Base-by-base conservation (phyloP, 1,140 invertebrate genomes). In the Cephus cinctus region DNA sequence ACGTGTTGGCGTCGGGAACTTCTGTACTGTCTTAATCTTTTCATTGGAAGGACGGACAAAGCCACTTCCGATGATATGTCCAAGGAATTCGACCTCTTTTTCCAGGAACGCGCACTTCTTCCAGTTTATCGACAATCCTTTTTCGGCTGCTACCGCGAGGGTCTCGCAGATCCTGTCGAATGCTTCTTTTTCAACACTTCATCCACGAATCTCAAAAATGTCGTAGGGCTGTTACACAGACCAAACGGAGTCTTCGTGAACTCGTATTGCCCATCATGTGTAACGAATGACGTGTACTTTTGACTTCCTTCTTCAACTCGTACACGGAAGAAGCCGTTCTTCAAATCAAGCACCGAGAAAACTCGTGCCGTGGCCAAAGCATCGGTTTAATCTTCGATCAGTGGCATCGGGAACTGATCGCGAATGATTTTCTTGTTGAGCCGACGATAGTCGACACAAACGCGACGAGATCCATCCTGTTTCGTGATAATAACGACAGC, bases 401-500 rank as follows among this genome's bases (percentile, higher is more conserved):
- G 14, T 16, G 52, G 52, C 27, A 51, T 19, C 19, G 52, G 34
- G 30, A 32, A 38, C 2, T 31, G 52, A n/a, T 43, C 31, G 2
- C 23, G 8, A 3, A 36, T 27, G 12, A 52, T 52, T 8, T 30
- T 19, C 11, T 44, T 32, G 32, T 54, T 55, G 1, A 54, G 14
- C 19, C 32, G 25, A 23, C 39, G 40, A 35, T 21, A 47, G 23
- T 54, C 52, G 43, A 48, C 48, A 52, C 67, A 77, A 48, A 79
- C 56, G 47, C 71, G 57, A 21, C 64, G 43, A 35, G 61, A 40
- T 44, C 75, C 61, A 65, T 80, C 62, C 50, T 74, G 75, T 50
- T 82, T 81, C 16, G 45, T 45, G 1, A 71, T 69, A n/a, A 78
- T 30, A 3, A 78, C 66, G 1, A 77, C 61, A 15, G 69, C 71